phyloP scores from a whole-genome alignment of 2,797 vertebrate genomes.

The Graptemys geographica region DNA sequence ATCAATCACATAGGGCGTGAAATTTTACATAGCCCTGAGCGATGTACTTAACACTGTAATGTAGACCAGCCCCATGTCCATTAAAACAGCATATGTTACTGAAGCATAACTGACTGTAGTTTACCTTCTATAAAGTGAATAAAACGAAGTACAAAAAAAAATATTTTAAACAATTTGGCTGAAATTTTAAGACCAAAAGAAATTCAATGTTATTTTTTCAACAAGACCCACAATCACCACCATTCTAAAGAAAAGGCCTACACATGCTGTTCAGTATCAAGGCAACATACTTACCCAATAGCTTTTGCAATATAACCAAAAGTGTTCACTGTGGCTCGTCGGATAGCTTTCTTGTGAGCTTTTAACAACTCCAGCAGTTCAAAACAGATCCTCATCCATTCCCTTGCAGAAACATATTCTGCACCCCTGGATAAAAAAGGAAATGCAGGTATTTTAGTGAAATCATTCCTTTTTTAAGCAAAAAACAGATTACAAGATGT shows the following conservation, averaged over 20 bases:
- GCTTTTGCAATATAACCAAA: conserved; percentile 99
- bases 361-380: conserved; percentile 97
- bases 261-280: background rate
- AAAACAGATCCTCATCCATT: conserved; percentile 99
- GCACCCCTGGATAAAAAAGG: conserved; percentile 87
- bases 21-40: no score
- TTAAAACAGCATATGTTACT: background rate
- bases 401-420: conserved; percentile 97
- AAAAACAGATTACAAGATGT: background rate
- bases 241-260: background rate
- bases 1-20: no score
- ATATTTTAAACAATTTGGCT: background rate
- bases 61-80: no score
- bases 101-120: accelerated
- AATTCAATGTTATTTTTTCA: background rate
- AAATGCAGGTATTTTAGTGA: background rate
- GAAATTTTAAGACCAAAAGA: background rate
- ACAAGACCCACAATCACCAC: background rate
- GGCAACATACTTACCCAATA: conserved; percentile 89
- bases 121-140: background rate
- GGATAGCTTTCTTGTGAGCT: conserved; percentile 98
- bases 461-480: accelerated
- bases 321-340: conserved; percentile 98
- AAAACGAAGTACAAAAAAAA: background rate
- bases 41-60: no score